A percentile compares a stretch with the other conserved stretches of the same genome.
Conservation (phyloP, 2,113 vertebrate species). For the Boulengeromyrus knoepffleri region DNA sequence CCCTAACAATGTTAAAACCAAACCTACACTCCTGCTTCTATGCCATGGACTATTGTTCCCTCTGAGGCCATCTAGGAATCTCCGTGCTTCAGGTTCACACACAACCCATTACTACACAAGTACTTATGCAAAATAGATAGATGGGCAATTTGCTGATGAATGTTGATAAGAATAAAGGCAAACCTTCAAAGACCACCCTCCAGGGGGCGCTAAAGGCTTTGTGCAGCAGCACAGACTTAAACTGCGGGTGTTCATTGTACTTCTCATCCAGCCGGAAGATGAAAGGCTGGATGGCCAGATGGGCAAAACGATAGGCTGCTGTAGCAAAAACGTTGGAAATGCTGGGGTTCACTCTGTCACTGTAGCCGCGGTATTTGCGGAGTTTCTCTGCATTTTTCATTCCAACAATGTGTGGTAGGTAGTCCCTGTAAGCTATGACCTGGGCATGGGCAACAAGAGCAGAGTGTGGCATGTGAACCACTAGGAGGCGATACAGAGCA, state of each 20-base stretch:
- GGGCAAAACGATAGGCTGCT: constrained; percentile 77
- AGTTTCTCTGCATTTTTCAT: constrained; percentile 35
- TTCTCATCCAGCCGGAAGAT: constrained; percentile 58
- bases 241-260: constrained; percentile 46
- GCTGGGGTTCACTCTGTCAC: constrained; percentile 64
- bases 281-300: constrained; percentile 69
- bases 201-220: constrained; percentile 71
- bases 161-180: neutral
- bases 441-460: constrained; percentile 33
- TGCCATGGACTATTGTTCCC: neutral
- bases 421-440: constrained; percentile 78
- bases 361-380: constrained; percentile 58
- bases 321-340: constrained; percentile 77
- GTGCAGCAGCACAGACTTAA: constrained; percentile 60
- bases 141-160: neutral
- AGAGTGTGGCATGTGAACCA: neutral
- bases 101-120: neutral
- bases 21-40: neutral
- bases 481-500: neutral
- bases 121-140: neutral
- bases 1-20: neutral
- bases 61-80: neutral
- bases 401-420: constrained; percentile 68
- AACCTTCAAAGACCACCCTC: constrained; percentile 76
- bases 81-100: neutral